These are phyloP conservation scores for Spialia ferax DNA, from an alignment of 2,888 invertebrate genomes.

Conservation along the genomic window DNA sequence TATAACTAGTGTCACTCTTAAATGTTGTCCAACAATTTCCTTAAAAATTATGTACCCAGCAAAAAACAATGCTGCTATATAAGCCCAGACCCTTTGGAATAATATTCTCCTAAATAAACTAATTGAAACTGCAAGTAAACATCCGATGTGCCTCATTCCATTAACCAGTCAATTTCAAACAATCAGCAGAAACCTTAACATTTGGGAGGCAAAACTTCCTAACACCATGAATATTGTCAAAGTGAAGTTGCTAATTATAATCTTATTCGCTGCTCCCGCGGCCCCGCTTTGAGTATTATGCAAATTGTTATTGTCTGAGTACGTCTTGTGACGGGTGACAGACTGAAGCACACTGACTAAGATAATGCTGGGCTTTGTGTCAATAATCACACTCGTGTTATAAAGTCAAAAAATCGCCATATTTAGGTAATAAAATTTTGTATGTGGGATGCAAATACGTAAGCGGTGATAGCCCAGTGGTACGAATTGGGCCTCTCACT, in stretches of 20 bases:
- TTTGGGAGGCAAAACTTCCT: neutral
- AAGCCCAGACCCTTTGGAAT: neutral
- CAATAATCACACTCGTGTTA: too few species aligned
- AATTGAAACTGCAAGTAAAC: neutral
- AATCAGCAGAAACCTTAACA: neutral
- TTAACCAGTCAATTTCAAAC: constrained; percentile 5
- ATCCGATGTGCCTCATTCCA: neutral
- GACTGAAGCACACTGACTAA: neutral
- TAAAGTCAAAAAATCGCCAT: too few species aligned
- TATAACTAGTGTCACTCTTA: too few species aligned
- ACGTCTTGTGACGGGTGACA: neutral
- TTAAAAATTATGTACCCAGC: too few species aligned
- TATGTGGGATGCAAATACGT: too few species aligned
- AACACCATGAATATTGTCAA: constrained; percentile 18
- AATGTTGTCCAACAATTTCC: too few species aligned
- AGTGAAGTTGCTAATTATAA: constrained; percentile 18
- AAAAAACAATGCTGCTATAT: neutral
- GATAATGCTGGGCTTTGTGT: neutral
- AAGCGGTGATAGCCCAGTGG: too few species aligned
- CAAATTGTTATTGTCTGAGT: constrained; percentile 13
- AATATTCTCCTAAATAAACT: neutral
- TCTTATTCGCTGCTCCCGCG: constrained; percentile 9
- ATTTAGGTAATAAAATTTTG: too few species aligned
- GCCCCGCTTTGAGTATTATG: constrained; percentile 12
- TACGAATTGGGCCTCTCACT: too few species aligned